phyloP scores from a whole-genome alignment of 2,797 vertebrate genomes.

The Podarcis siculus region DNA sequence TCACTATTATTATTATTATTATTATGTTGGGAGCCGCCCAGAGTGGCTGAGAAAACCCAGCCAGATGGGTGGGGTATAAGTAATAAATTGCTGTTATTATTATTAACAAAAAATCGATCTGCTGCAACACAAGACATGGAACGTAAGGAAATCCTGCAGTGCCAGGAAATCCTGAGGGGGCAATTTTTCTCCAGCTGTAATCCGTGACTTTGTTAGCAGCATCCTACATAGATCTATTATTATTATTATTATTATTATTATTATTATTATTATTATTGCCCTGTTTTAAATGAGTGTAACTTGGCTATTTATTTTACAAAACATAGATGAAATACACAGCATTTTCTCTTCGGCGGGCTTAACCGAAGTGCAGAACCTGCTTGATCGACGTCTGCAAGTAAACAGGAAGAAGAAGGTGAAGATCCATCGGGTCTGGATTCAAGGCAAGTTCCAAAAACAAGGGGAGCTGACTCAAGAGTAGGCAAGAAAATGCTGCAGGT shows the following conservation, averaged over 20 bases:
- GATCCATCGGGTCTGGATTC: constrained; percentile 93
- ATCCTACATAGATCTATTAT: not conserved
- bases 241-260: not conserved
- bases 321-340: constrained; percentile 83
- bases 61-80: too few species aligned
- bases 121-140: not conserved
- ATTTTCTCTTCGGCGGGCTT: constrained; percentile 89
- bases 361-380: constrained; percentile 89
- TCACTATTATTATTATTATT: too few species aligned
- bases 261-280: not conserved
- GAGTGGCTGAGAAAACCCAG: too few species aligned
- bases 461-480: constrained; percentile 47
- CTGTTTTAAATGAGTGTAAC: not conserved
- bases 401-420: constrained; percentile 90
- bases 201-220: not conserved
- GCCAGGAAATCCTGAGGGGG: too few species aligned
- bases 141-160: not conserved
- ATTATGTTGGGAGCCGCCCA: too few species aligned
- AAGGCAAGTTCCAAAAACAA: constrained; percentile 91
- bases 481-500: constrained; percentile 41
- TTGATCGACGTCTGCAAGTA: constrained; percentile 91
- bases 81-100: too few species aligned
- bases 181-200: not conserved
- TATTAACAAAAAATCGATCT: not conserved
- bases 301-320: constrained; percentile 59